Percentiles rank a stretch among this genome's conserved stretches.
These are phyloP conservation scores for Brassicogethes aeneus DNA, from an alignment of 2,888 invertebrate species.

Conservation along the genomic window DNA sequence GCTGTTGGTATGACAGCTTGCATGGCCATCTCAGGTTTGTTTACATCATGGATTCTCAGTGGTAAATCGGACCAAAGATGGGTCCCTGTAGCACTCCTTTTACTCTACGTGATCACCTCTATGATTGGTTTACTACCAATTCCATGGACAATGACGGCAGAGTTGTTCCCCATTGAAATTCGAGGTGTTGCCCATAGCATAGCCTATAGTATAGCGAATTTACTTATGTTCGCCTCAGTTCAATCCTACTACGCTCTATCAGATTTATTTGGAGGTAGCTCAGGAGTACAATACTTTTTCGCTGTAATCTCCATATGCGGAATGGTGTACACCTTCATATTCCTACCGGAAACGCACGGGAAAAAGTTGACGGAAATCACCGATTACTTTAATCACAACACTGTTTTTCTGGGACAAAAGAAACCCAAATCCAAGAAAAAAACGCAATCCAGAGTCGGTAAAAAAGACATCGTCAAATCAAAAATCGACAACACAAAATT, in stretches of 20 bases:
- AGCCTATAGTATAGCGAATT: slow-evolving; percentile 47
- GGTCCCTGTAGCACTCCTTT: slow-evolving; percentile 45
- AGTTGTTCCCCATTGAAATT: slow-evolving; percentile 52
- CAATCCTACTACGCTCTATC: slow-evolving; percentile 42
- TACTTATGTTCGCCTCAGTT: slow-evolving; percentile 50
- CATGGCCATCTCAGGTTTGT: slow-evolving; percentile 49
- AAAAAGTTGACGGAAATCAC: slow-evolving; percentile 45
- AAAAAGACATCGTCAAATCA: slow-evolving; percentile 18
- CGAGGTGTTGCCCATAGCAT: slow-evolving; percentile 51
- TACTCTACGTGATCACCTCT: slow-evolving; percentile 49
- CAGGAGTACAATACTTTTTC: slow-evolving; percentile 49
- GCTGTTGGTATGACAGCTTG: slow-evolving; percentile 47
- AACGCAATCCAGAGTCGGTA: slow-evolving; percentile 15
- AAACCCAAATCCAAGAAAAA: slow-evolving; percentile 9
- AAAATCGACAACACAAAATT: slow-evolving; percentile 16
- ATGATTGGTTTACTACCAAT: slow-evolving; percentile 53
- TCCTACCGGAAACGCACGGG: slow-evolving; percentile 45
- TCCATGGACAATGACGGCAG: slow-evolving; percentile 59
- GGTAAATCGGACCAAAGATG: slow-evolving; percentile 34
- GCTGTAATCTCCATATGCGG: slow-evolving; percentile 41
- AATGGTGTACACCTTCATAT: slow-evolving; percentile 38
- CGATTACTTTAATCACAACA: slow-evolving; percentile 41
- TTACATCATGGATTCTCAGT: slow-evolving; percentile 42
- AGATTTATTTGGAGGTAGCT: slow-evolving; percentile 38
- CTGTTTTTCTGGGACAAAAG: slow-evolving; percentile 24